These are phyloP conservation scores for Drosophila mulleri DNA, from an alignment of 2,888 invertebrate genomes.

Conservation along the genomic window DNA sequence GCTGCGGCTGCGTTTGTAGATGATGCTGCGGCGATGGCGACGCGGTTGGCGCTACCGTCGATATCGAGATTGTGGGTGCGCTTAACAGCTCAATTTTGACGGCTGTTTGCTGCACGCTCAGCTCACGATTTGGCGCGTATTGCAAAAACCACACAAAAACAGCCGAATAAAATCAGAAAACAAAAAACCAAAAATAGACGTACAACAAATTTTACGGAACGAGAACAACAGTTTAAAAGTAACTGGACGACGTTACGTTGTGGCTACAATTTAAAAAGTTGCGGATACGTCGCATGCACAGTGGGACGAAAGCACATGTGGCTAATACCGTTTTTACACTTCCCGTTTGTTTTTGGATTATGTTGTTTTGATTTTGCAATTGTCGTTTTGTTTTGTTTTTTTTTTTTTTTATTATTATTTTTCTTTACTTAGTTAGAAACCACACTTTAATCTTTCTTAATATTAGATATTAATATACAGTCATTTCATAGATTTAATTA, in stretches of 20 bases:
- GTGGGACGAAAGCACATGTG: constrained; percentile 25
- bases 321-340: constrained; percentile 5
- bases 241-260: constrained; percentile 37
- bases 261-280: constrained; percentile 34
- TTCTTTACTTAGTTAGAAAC: constrained; percentile 54
- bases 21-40: constrained; percentile 74
- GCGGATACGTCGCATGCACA: constrained; percentile 38
- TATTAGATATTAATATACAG: constrained; percentile 65
- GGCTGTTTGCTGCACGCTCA: constrained; percentile 73
- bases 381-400: not conserved
- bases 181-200: constrained; percentile 3
- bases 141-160: constrained; percentile 56
- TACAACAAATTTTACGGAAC: constrained; percentile 29
- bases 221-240: constrained; percentile 47
- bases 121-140: constrained; percentile 74
- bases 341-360: not conserved
- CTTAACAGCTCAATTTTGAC: constrained; percentile 85
- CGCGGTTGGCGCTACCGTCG: constrained; percentile 81
- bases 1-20: constrained; percentile 61
- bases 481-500: constrained; percentile 47
- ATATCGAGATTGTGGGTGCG: constrained; percentile 84
- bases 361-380: constrained; percentile 1
- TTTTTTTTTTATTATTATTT: not conserved
- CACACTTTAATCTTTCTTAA: constrained; percentile 60
- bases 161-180: constrained; percentile 11